Percentiles rank a stretch among this genome's conserved stretches.
Evolutionary conservation across 2,113 vertebrate species (phyloP).

Genomic region (Notiomystis cincta): DNA sequence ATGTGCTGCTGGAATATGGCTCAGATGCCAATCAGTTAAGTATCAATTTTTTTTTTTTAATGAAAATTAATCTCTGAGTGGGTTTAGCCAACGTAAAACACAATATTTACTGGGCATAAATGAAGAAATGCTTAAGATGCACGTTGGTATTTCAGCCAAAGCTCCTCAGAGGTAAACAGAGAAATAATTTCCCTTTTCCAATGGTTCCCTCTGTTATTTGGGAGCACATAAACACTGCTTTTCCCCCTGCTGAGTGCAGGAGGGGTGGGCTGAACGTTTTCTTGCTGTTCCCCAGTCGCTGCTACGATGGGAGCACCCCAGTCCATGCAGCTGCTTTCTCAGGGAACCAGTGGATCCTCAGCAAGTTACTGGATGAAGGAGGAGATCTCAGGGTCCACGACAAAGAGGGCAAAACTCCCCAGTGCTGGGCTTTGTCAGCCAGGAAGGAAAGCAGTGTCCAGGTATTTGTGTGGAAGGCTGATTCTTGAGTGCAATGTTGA

Average conservation of each 20-base stretch:
- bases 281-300: slow-evolving; percentile 69
- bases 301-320: slow-evolving; percentile 81
- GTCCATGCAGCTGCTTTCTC: slow-evolving; percentile 87
- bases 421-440: slow-evolving; percentile 77
- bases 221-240: neutral
- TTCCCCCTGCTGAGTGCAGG: neutral
- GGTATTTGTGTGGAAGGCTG: slow-evolving; percentile 48
- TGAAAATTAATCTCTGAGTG: rapidly evolving
- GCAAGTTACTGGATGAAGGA: slow-evolving; percentile 79
- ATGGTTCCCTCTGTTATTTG: rapidly evolving
- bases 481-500: rapidly evolving
- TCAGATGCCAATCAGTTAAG: slow-evolving; percentile 85
- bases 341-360: slow-evolving; percentile 78
- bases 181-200: neutral
- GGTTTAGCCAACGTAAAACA: rapidly evolving
- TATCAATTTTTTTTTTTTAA: neutral
- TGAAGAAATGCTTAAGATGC: neutral
- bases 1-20: slow-evolving; percentile 78
- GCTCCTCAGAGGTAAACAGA: neutral
- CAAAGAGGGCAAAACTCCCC: slow-evolving; percentile 68
- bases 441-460: slow-evolving; percentile 68
- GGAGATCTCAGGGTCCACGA: slow-evolving; percentile 84
- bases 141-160: neutral
- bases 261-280: neutral
- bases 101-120: neutral